Conservation (phyloP, 2,888 invertebrate genomes). For the Catonia carolina region DNA sequence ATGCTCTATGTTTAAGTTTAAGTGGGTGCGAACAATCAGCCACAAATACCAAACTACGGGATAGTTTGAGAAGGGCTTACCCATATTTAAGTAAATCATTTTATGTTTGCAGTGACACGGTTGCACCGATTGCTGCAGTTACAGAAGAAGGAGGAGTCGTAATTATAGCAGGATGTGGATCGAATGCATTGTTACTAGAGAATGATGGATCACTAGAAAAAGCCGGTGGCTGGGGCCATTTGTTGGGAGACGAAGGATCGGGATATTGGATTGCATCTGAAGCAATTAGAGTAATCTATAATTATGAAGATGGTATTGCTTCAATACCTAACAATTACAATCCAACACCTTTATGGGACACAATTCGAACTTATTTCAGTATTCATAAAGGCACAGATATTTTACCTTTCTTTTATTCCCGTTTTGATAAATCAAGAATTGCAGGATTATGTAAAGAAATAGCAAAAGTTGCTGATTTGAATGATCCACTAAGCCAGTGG, state of each 20-base stretch:
- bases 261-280: slow-evolving; percentile 78
- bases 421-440: slow-evolving; percentile 77
- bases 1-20: too few species aligned
- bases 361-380: slow-evolving; percentile 67
- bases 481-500: slow-evolving; percentile 63
- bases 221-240: slow-evolving; percentile 95
- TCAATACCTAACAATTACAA: slow-evolving; percentile 48
- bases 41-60: too few species aligned
- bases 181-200: slow-evolving; percentile 75
- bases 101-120: slow-evolving; percentile 83
- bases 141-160: slow-evolving; percentile 61
- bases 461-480: slow-evolving; percentile 58
- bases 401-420: slow-evolving; percentile 65
- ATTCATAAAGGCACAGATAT: slow-evolving; percentile 58
- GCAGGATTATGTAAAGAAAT: slow-evolving; percentile 67
- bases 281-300: slow-evolving; percentile 81
- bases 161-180: slow-evolving; percentile 84
- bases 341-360: slow-evolving; percentile 61
- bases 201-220: slow-evolving; percentile 68
- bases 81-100: too few species aligned
- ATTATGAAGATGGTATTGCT: slow-evolving; percentile 72
- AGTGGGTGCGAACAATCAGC: too few species aligned
- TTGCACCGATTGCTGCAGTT: slow-evolving; percentile 78
- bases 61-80: too few species aligned
- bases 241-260: slow-evolving; percentile 91